phyloP scores from a whole-genome alignment of 2,888 invertebrate species.

The Nomada fucata region DNA sequence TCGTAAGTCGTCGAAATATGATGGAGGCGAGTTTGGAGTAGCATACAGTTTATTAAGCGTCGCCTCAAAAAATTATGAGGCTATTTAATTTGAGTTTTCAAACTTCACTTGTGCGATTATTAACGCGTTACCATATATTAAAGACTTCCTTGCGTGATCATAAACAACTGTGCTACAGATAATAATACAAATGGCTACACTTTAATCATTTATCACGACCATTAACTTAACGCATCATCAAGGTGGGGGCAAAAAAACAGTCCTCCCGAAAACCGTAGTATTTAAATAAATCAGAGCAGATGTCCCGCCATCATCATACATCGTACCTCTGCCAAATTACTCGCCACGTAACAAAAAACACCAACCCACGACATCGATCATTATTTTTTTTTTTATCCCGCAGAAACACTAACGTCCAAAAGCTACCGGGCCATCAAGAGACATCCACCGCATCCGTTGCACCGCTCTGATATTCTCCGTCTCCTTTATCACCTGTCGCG shows the following conservation, averaged over 20 bases:
- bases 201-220: not conserved
- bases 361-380: conserved; percentile 26
- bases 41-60: not conserved
- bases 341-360: not conserved
- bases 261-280: not conserved
- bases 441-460: not conserved
- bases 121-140: not conserved
- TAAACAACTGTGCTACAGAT: not conserved
- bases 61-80: not conserved
- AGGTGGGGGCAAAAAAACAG: not conserved
- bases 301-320: conserved; percentile 11
- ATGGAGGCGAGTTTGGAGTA: not conserved
- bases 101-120: not conserved
- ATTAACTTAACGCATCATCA: not conserved
- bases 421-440: conserved; percentile 9
- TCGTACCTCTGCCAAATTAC: conserved; percentile 21
- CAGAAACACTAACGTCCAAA: not conserved
- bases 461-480: not conserved
- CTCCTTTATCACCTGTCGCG: conserved; percentile 23
- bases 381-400: not conserved
- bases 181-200: not conserved
- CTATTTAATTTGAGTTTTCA: no score
- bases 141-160: no score
- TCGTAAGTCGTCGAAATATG: not conserved
- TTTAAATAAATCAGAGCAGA: conserved; percentile 28